Base-by-base conservation (phyloP, 2,888 invertebrate genomes). In the Coecobrya sp. region DNA sequence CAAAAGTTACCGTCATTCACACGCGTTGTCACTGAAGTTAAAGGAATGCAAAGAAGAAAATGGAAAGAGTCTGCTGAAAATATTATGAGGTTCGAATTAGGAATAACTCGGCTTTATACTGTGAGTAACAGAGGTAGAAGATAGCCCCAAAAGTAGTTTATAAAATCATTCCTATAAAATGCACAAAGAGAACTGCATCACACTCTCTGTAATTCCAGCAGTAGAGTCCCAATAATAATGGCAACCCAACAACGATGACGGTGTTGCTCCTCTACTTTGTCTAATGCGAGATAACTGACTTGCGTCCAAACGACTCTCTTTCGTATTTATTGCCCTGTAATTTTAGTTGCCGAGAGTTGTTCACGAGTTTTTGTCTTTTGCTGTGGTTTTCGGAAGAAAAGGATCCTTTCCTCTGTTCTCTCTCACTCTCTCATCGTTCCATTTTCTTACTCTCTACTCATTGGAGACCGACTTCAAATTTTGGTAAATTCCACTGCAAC, bases 291-390 rank as follows among this genome's bases (percentile, higher is more conserved):
- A 68, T 68, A 36, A 68, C 68, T 68, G 90, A 90, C 84, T 90
- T 85, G 90, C 62, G 30, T 84, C 85, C 73, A 85, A 90, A 90
- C 90, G 90, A 90, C 90, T 90, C 85, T 84, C 42, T 84, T 85
- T 85, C 52, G 42, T 85, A 79, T 90, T 85, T 76, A 85, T 76
- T 85, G 85, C 90, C 90, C 90, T 90, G 90, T 90, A 90, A 90
- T 90, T 90, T 90, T 85, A 76, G 84, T 49, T 13, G 90, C 90
- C 85, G 90, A 90, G 85, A 90, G 90, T 90, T 90, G 90, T 90
- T 90, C 90, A 85, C 90, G 85, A 85, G 59, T 90, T 90, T 76
- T 79, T 76, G 4, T 45, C n/a, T 45, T 45, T 45, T 5, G 19
- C 10, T 76, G 19, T 45, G 11, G 16, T 76, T 49, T 49, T 11